Conservation (phyloP, 2,113 vertebrate genomes). For the Sigmodon hispidus region DNA sequence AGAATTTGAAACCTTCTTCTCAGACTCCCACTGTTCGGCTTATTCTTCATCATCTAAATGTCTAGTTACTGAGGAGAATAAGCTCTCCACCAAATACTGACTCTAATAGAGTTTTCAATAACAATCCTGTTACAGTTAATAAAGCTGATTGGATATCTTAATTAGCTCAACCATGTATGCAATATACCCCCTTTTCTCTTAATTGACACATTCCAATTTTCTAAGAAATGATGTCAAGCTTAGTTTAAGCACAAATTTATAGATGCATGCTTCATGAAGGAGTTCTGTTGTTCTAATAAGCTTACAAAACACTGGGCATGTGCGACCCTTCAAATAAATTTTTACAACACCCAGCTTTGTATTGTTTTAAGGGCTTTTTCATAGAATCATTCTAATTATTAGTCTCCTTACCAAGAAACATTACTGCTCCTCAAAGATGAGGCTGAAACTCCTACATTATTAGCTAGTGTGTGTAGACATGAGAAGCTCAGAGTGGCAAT, state of each 20-base stretch:
- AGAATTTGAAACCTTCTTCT: constrained; percentile 10
- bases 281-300: neutral
- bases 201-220: constrained; percentile 5
- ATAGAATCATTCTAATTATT: neutral
- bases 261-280: neutral
- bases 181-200: neutral
- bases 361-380: neutral
- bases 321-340: neutral
- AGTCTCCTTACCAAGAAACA: neutral
- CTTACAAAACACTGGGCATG: neutral
- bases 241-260: constrained; percentile 54
- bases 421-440: neutral
- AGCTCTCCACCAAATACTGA: neutral
- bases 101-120: neutral
- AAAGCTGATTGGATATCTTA: neutral
- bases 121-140: constrained; percentile 10
- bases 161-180: neutral
- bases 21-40: neutral
- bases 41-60: neutral
- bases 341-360: neutral
- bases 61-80: neutral
- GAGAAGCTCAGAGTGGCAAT: neutral
- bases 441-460: neutral
- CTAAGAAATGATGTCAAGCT: constrained; percentile 31
- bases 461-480: neutral